Percentiles rank a stretch among this genome's conserved stretches.
Conservation (phyloP, 2,797 vertebrate genomes). For the Salarias fasciatus region DNA sequence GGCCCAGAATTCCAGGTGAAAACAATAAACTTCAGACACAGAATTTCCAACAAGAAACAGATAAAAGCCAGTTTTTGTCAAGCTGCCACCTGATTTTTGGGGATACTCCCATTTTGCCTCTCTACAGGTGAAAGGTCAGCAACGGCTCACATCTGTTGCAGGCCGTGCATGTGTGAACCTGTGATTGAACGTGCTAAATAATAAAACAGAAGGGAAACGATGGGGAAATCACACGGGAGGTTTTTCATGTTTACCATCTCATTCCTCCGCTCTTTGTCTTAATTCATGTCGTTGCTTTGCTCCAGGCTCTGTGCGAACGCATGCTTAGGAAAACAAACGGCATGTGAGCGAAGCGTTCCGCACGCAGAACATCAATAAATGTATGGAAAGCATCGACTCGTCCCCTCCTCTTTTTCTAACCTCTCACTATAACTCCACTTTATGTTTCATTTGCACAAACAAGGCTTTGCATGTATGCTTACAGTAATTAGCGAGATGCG, state of each 20-base stretch:
- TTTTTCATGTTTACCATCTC: conserved; percentile 1
- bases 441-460: conserved; percentile 24
- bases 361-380: conserved; percentile 40
- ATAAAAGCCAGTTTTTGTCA: too few relatives aligned
- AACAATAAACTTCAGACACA: too few relatives aligned
- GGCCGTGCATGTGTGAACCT: neutral
- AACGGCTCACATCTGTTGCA: neutral
- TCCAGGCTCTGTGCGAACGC: conserved; percentile 52
- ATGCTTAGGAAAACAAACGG: conserved; percentile 50
- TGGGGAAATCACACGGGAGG: neutral
- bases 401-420: conserved; percentile 20
- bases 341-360: conserved; percentile 35
- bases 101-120: too few relatives aligned
- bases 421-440: conserved; percentile 32
- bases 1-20: too few relatives aligned
- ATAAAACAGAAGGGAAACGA: neutral
- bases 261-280: conserved; percentile 30
- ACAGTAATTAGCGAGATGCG: too few relatives aligned
- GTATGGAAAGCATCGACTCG: conserved; percentile 18
- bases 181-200: conserved; percentile 6
- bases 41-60: too few relatives aligned
- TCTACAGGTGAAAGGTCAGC: conserved; percentile 5
- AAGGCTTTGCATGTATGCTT: conserved; percentile 8
- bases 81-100: too few relatives aligned
- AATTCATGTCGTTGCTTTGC: conserved; percentile 22